Evolutionary conservation across 2,888 invertebrate species (phyloP), one percentile per base, ranked within the genome.

Genomic region (Drosophila pseudotakahashii): DNA sequence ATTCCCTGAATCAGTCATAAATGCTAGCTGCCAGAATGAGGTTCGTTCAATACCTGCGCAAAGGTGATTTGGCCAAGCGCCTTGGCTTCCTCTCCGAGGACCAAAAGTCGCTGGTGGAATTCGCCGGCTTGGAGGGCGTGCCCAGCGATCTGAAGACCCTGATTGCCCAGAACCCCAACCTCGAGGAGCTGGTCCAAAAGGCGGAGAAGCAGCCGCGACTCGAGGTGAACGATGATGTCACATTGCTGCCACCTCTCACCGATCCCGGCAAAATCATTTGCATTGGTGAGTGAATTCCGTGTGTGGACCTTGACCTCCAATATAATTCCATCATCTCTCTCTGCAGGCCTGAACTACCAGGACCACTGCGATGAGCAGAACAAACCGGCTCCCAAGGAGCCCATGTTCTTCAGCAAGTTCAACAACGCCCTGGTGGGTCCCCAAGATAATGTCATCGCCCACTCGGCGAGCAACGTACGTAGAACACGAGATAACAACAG

Each of bases 321-420:
- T n/a, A 30, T 52, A 7, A n/a, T 7, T 19, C 16, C 10, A 23
- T 30, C 7, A 11, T 2, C 14, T 30, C 14, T 30, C 26, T 9
- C 3, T 3, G 14, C 19, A 71, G 97, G 97, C 0, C 93, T 97
- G 51, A 98, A 98, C 92, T 98, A 98, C 91, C 91, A 93, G 61
- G 97, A 97, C 37, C 97, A 97, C 84, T 98, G 97, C 81, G 93
- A 94, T 62, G 97, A 98, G 89, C 97, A 97, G 90, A 96, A 96
- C 30, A 89, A 95, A 34, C 94, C 94, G 0, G 93, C 94, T 0
- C 96, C 97, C 0, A 93, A 93, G 34, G 96, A 96, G 73, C 98
- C 98, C 0, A 95, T 98, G 91, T 95, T 98, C 79, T 98, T 98
- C 92, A 96, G 95, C 92, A 98, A 98, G 92, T 98, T 97, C 90